phyloP scores from a whole-genome alignment of 2,797 vertebrate genomes.

The Xenentodon cancila region DNA sequence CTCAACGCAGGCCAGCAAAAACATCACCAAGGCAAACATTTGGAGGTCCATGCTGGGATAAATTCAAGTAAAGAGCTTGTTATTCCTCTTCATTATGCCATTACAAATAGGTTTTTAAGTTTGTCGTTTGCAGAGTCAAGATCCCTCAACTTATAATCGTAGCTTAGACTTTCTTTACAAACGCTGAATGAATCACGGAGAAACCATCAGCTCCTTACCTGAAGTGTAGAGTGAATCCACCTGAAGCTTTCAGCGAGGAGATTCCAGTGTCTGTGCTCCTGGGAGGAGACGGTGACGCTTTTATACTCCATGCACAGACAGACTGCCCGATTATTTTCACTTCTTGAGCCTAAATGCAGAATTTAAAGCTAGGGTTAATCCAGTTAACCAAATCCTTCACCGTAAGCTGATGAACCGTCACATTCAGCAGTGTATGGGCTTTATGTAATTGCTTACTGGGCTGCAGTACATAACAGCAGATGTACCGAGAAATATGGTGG shows the following conservation, averaged over 20 bases:
- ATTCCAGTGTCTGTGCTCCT: constrained; percentile 23
- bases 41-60: constrained; percentile 82
- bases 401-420: constrained; percentile 68
- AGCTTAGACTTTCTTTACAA: too few species aligned
- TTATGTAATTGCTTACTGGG: constrained; percentile 73
- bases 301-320: constrained; percentile 79
- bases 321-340: constrained; percentile 84
- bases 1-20: too few species aligned
- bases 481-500: constrained; percentile 1
- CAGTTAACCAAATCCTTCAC: constrained; percentile 81
- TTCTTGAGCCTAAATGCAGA: constrained; percentile 80
- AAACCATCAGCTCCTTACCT: constrained; percentile 54
- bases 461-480: background rate
- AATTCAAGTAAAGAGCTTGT: constrained; percentile 7
- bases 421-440: constrained; percentile 55
- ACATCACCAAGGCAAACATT: constrained; percentile 47
- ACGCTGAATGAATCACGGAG: too few species aligned
- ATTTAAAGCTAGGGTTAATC: constrained; percentile 86
- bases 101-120: too few species aligned
- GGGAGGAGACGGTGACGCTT: constrained; percentile 56
- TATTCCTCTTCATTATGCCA: too few species aligned
- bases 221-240: constrained; percentile 16
- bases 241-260: constrained; percentile 28
- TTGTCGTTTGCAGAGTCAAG: too few species aligned
- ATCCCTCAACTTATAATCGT: too few species aligned